Base-by-base conservation (phyloP, 2,113 vertebrate genomes). In the Elaphurus davidianus region DNA sequence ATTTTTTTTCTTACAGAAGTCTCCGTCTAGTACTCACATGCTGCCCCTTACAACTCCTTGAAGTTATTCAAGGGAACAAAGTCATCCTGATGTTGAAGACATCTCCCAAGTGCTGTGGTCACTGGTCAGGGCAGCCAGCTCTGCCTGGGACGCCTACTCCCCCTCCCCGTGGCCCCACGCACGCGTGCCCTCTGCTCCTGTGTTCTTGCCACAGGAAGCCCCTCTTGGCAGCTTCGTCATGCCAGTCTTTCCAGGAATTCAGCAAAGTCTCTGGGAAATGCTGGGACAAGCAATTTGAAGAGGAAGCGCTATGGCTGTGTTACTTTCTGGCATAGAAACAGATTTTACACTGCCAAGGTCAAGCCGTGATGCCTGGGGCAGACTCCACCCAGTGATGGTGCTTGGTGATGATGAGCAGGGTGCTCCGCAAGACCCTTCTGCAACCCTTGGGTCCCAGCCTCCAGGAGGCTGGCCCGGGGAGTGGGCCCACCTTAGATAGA, bases 101-200 rank as follows among this genome's bases (percentile, higher is more conserved):
- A 4, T 74, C 55, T 55, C 21, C 78, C 3, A 3, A 40, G 55
- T 64, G 33, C n/a, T 47, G 27, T 40, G 5, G 5, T 16, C 50
- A 16, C 17, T 7, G 62, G 45, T 4, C 3, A 1, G 14, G 25
- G n/a, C 33, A 67, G 59, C 23, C 74, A 54, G 2, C 12, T 45
- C 2, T 2, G 33, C 12, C 28, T 33, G 50, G 62, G 50, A 27
- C 7, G 5, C 52, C 2, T 60, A 0, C 43, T 11, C 16, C 21
- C 23, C 71, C 12, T 40, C n/a, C 36, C 21, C 0, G 0, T 74
- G 67, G 36, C 59, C 2, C 1, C 27, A 7, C 1, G 23, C 1
- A 2, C 12, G 6, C 21, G 27, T 27, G 36, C 19, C 36, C 45
- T n/a, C 25, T 6, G 40, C 7, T 11, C 5, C 16, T 1, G 1